phyloP scores from a whole-genome alignment of 2,888 invertebrate species.

The Cryptus armator region DNA sequence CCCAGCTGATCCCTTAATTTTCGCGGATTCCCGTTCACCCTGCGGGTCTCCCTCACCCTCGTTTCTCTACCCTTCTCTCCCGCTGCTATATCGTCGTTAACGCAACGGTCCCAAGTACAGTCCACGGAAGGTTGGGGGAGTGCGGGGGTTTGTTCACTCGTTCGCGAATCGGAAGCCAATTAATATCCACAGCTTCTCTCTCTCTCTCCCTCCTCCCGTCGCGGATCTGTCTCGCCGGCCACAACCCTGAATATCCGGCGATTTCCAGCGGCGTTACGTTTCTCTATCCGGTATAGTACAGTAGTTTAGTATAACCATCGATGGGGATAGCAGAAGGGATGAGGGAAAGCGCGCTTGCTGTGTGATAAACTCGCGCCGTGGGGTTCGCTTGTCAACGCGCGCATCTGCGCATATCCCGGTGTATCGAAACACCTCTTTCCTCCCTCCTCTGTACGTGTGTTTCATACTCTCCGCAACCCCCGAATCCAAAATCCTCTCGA shows the following conservation, averaged over 20 bases:
- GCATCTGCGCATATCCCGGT: conserved; percentile 58
- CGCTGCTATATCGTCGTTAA: conserved; percentile 53
- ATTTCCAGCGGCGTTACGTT: conserved; percentile 61
- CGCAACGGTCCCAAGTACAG: conserved; percentile 62
- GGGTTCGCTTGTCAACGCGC: conserved; percentile 81
- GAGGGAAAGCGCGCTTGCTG: conserved; percentile 61
- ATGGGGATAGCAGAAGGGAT: conserved; percentile 36
- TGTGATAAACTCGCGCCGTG: conserved; percentile 81
- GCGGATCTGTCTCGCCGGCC: conserved; percentile 45
- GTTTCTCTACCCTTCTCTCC: conserved; percentile 25
- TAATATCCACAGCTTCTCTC: conserved; percentile 75
- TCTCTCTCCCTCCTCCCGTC: conserved; percentile 22
- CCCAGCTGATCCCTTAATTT: conserved; percentile 81
- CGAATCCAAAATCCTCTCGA: conserved; percentile 22
- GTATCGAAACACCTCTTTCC: neutral
- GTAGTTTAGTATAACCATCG: conserved; percentile 20
- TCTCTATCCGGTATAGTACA: conserved; percentile 44
- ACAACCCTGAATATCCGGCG: conserved; percentile 70
- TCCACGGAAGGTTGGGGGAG: conserved; percentile 29
- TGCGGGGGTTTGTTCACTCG: conserved; percentile 60
- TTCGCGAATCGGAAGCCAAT: conserved; percentile 82
- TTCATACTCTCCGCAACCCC: neutral
- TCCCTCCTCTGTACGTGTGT: neutral
- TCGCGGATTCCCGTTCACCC: conserved; percentile 75
- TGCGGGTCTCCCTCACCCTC: conserved; percentile 24